These are phyloP conservation scores for Syrphus vitripennis DNA, from an alignment of 2,888 invertebrate genomes.

Conservation along the genomic window DNA sequence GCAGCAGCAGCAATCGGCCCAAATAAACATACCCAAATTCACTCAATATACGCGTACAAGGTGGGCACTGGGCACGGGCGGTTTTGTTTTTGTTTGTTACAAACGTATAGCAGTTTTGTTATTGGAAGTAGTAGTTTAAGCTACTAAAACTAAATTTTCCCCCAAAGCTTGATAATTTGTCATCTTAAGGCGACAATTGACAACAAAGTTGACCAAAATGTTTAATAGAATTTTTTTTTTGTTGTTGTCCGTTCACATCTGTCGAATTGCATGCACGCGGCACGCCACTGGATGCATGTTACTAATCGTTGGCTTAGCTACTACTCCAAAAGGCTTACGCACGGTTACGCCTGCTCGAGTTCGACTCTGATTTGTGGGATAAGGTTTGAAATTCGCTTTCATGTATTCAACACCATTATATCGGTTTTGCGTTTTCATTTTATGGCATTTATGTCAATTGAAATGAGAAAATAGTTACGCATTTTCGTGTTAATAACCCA, in stretches of 20 bases:
- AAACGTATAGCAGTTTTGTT: constrained; percentile 51
- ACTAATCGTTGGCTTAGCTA: constrained; percentile 57
- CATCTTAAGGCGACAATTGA: constrained; percentile 69
- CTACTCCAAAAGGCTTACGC: constrained; percentile 33
- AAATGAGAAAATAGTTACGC: constrained; percentile 28
- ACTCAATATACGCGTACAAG: no score
- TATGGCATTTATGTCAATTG: constrained; percentile 59
- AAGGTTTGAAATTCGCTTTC: constrained; percentile 28
- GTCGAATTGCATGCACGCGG: constrained; percentile 38
- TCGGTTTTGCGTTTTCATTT: constrained; percentile 27
- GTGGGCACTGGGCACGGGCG: background rate
- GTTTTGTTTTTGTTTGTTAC: constrained; percentile 9
- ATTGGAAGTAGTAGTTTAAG: constrained; percentile 50
- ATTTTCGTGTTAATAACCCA: constrained; percentile 52
- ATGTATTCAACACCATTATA: constrained; percentile 44
- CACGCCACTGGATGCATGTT: constrained; percentile 56
- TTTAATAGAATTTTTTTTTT: constrained; percentile 12
- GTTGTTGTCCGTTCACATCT: background rate
- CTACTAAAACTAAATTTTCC: constrained; percentile 36
- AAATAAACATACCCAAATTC: constrained; percentile 3
- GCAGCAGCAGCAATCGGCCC: background rate
- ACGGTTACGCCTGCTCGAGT: constrained; percentile 34
- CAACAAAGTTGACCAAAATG: constrained; percentile 53
- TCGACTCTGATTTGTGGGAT: constrained; percentile 63
- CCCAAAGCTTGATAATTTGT: constrained; percentile 55